phyloP scores from a whole-genome alignment of 30 jellyfish, hydroid and myxozoan species.

The Hydractinia symbiolongicarpus region DNA sequence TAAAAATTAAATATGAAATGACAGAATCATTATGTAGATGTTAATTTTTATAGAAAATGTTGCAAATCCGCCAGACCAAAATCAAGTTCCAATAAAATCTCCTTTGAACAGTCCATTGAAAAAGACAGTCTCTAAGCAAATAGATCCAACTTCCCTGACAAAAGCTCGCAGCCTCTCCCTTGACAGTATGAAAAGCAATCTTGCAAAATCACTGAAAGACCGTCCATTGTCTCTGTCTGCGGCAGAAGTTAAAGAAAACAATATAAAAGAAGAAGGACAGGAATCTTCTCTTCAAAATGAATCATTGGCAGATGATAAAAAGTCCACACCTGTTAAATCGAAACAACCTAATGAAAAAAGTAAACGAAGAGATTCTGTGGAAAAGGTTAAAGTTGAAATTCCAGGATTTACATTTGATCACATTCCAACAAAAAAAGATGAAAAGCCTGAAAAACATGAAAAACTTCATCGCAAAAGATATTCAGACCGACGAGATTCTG shows the following conservation, averaged over 20 bases:
- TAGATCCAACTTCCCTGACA: neutral
- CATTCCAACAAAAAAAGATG: slow-evolving; percentile 18
- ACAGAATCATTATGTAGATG: too few species aligned
- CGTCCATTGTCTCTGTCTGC: neutral
- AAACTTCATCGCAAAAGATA: neutral
- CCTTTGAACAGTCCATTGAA: slow-evolving; percentile 35
- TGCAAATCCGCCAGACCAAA: too few species aligned
- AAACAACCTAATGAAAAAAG: neutral
- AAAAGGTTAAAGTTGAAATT: neutral
- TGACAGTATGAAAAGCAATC: slow-evolving; percentile 8
- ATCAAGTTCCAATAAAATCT: neutral
- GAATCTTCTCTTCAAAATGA: neutral
- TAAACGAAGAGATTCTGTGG: neutral
- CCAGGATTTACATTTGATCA: slow-evolving; percentile 31
- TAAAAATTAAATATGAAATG: too few species aligned
- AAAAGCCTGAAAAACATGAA: neutral
- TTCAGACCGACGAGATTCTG: neutral
- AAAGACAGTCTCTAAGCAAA: neutral
- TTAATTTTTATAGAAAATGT: too few species aligned
- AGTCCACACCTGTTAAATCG: neutral
- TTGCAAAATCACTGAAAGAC: slow-evolving; percentile 13
- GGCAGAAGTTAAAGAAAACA: neutral
- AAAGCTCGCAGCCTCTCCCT: slow-evolving; percentile 23
- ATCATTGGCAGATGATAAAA: neutral
- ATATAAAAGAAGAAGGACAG: neutral